phyloP scores from a whole-genome alignment of 30 jellyfish, hydroid and myxozoan species.

The Clytia hemisphaerica region DNA sequence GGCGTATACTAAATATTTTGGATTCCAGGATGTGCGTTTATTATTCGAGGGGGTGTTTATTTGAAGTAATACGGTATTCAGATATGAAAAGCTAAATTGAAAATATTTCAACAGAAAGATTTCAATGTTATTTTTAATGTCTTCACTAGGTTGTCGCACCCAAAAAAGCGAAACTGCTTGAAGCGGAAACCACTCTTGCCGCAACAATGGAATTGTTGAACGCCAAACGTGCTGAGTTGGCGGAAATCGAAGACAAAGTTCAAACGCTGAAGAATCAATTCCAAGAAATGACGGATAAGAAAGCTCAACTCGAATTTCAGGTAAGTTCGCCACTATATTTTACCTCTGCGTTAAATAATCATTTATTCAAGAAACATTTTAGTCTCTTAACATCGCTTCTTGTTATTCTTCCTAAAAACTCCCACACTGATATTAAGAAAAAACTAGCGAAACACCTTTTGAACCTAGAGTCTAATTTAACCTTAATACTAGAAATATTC shows the following conservation, averaged over 20 bases:
- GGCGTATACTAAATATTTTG: no score
- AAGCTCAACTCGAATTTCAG: constrained; percentile 87
- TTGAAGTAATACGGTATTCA: background rate
- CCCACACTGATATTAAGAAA: no score
- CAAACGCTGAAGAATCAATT: constrained; percentile 66
- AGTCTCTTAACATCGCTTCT: no score
- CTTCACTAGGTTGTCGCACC: constrained; percentile 81
- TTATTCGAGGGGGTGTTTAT: background rate
- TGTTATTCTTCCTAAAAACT: no score
- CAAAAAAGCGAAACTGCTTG: constrained; percentile 76
- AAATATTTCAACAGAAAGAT: background rate
- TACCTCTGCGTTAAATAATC: no score
- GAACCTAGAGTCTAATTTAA: no score
- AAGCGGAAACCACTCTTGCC: constrained; percentile 71
- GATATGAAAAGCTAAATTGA: background rate
- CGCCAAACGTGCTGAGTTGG: constrained; percentile 70
- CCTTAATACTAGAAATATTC: no score
- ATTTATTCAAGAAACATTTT: no score
- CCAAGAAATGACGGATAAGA: constrained; percentile 86
- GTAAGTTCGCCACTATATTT: no score
- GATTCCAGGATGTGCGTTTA: no score
- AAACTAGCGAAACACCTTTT: no score
- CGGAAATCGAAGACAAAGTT: constrained; percentile 87
- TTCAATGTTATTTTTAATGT: background rate
- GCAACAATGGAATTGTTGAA: constrained; percentile 59